A percentile compares a stretch with the other conserved stretches of the same genome.
phyloP scores from a whole-genome alignment of 2,113 vertebrate genomes.

The human region DNA sequence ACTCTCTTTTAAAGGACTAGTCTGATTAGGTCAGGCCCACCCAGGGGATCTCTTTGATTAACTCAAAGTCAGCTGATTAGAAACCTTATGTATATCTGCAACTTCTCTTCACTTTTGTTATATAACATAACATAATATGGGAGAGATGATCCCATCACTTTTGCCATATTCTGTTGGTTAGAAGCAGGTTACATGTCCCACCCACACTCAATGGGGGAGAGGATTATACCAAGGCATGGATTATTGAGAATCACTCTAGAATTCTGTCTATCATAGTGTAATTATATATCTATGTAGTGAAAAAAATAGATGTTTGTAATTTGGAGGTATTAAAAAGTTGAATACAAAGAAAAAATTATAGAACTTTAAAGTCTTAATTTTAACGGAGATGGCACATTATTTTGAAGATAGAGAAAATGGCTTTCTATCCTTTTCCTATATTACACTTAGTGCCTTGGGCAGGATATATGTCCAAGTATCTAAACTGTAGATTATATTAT shows the following conservation, averaged over 20 bases:
- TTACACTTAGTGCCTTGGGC: background rate
- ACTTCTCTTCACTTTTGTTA: background rate
- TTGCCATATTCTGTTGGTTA: background rate
- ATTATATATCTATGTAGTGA: background rate
- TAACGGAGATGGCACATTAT: background rate
- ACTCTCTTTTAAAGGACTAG: background rate
- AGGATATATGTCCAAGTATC: background rate
- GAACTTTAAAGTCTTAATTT: constrained; percentile 11
- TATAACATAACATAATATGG: background rate
- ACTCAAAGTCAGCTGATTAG: background rate
- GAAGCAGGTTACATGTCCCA: background rate
- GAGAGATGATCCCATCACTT: background rate
- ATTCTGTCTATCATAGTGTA: background rate
- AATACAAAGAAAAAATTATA: background rate
- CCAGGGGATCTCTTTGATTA: background rate
- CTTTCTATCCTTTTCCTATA: background rate
- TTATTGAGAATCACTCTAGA: background rate
- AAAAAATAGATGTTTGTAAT: background rate
- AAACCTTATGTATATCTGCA: background rate
- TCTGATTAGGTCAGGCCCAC: background rate
- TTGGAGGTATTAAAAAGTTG: background rate
- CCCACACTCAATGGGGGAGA: background rate
- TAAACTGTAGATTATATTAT: background rate
- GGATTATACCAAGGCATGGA: background rate
- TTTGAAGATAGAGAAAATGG: constrained; percentile 14